Conservation (phyloP, 2,113 vertebrate genomes). For the Scalopus aquaticus region DNA sequence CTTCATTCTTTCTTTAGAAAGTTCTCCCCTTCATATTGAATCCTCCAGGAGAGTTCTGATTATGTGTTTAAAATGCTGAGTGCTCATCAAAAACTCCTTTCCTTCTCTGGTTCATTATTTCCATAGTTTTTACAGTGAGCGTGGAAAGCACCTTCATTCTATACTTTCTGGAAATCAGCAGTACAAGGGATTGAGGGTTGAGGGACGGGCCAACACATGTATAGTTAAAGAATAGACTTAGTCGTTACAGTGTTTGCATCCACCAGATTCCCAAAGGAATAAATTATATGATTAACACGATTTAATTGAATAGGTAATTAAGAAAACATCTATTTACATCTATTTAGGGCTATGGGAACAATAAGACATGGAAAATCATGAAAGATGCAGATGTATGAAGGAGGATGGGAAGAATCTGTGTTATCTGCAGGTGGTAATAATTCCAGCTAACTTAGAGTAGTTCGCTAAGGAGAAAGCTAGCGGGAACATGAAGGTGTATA, state of each 20-base stretch:
- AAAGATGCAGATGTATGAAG: not conserved
- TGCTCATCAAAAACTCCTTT: not conserved
- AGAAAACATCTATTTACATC: not conserved
- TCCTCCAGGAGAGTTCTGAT: not conserved
- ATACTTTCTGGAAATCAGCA: not conserved
- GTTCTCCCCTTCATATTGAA: not conserved
- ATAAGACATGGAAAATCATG: not conserved
- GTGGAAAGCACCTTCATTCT: not conserved
- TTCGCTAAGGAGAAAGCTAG: not conserved
- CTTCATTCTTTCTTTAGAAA: not conserved
- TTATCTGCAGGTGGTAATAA: not conserved
- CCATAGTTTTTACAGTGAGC: not conserved
- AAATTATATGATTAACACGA: not conserved
- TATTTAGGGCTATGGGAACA: not conserved
- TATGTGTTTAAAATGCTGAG: not conserved
- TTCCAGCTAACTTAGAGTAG: rapidly evolving
- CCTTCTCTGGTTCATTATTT: not conserved
- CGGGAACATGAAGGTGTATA: not conserved
- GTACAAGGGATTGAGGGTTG: not conserved
- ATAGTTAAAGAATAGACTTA: not conserved
- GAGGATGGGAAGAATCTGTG: not conserved
- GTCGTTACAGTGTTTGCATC: not conserved
- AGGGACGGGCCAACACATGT: not conserved
- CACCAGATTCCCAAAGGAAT: not conserved
- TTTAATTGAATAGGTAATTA: not conserved